Base-by-base conservation (phyloP, 1,140 invertebrate species). In the Trichonephila clavata region DNA sequence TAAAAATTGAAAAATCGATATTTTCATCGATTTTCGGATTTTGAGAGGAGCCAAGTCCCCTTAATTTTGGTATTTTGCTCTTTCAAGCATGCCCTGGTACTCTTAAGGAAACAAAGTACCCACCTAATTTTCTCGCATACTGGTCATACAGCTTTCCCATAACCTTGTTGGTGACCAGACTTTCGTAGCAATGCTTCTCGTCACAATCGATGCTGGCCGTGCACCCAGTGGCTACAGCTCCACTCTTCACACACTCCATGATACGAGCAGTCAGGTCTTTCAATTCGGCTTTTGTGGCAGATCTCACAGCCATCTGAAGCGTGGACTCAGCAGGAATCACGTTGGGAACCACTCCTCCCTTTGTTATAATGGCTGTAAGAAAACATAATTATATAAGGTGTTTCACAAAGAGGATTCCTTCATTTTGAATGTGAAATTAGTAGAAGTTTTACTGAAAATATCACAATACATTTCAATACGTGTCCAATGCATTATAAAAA, bases 331-430 rank as follows among this genome's bases (percentile, higher is more conserved):
- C 68, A 27, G 68, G 68, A 16, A 77, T 77, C 18, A 77, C n/a
- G n/a, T 77, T 77, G 13, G 61, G 60, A 13, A 3, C 18, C 0
- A 8, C 20, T 13, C 88, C 88, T 0, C 88, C 88, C 6, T 90
- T 90, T 2, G 60, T 90, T 8, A 90, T 90, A n/a, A 90, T 63
- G 18, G 32, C 91, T 77, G 61, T 14, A 18, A 21, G 5, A 20
- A 24, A 68, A 21, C 7, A 20, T 16, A 68, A 6, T 68, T 68
- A 1, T 7, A 68, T 7, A 24, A 18, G 1, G 20, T 24, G 63
- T 68, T 68, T 68, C 24, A 39, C 2, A 16, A 65, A 65, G n/a
- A 20, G 63, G 0, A 10, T 18, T 20, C 18, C 16, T 68, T 68
- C 1, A n/a, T 13, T 50, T 50, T 50, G 50, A 50, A 39, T 39